Conservation (phyloP, 2,888 invertebrate species). For the Gerris lacustris region DNA sequence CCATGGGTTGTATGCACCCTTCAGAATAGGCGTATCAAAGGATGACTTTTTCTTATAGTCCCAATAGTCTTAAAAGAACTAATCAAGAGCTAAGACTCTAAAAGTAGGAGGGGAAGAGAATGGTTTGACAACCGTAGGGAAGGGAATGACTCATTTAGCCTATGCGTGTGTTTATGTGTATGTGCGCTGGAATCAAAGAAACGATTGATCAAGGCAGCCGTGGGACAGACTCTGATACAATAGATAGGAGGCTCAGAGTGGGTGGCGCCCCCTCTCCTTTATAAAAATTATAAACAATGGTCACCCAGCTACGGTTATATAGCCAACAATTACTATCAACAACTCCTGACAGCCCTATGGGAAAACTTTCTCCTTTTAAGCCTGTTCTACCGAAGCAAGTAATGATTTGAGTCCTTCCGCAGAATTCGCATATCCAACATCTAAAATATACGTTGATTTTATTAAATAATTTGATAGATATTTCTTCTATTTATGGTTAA, state of each 20-base stretch:
- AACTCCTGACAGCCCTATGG: conserved; percentile 1
- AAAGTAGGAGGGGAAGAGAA: not conserved
- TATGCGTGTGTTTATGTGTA: not conserved
- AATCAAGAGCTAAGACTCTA: too few relatives aligned
- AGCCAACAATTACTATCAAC: conserved; percentile 3
- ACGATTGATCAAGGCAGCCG: conserved; percentile 3
- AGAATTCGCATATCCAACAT: not conserved
- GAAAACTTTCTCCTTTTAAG: not conserved
- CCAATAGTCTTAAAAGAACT: too few relatives aligned
- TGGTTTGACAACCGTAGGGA: not conserved
- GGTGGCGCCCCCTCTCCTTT: not conserved
- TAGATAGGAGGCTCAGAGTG: conserved; percentile 5
- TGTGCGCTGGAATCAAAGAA: conserved; percentile 3
- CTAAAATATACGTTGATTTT: too few relatives aligned
- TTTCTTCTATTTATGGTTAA: too few relatives aligned
- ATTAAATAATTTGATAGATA: too few relatives aligned
- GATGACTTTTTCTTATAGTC: too few relatives aligned
- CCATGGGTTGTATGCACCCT: too few relatives aligned
- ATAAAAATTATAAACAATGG: conserved; percentile 5
- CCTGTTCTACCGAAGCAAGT: not conserved
- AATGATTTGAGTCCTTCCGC: not conserved
- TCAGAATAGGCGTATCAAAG: too few relatives aligned
- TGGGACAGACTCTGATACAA: conserved; percentile 3
- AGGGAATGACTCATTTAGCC: conserved; percentile 5
- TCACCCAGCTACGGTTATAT: conserved; percentile 3